Evolutionary conservation across 2,888 invertebrate genomes (phyloP).

Genomic region (Andrena chrysosceles): DNA sequence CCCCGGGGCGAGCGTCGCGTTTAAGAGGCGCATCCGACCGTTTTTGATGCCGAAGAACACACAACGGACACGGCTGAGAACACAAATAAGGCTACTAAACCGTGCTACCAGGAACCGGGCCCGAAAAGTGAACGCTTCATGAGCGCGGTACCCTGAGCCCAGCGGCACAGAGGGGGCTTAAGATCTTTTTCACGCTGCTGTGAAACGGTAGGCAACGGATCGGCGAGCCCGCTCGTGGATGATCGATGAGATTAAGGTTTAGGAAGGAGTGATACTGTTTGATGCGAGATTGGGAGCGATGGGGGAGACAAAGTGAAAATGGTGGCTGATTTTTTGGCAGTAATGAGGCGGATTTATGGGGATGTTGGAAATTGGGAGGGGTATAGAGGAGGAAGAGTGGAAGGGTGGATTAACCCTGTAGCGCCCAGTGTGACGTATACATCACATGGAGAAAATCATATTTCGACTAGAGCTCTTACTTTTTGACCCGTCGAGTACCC

Average conservation of each 20-base stretch:
- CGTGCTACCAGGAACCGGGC: constrained; percentile 44
- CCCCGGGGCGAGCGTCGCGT: constrained; percentile 28
- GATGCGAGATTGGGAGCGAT: background rate
- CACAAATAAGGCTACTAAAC: constrained; percentile 52
- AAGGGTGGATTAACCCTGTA: too few relatives aligned
- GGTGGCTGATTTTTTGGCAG: too few relatives aligned
- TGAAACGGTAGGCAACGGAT: background rate
- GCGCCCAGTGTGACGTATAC: too few relatives aligned
- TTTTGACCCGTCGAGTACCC: too few relatives aligned
- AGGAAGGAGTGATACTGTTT: background rate
- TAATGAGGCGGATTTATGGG: background rate
- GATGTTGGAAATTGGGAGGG: too few relatives aligned
- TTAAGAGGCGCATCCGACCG: constrained; percentile 45
- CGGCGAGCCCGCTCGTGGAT: background rate
- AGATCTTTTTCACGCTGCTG: constrained; percentile 18
- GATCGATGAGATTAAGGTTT: constrained; percentile 14
- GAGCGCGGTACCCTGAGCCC: background rate
- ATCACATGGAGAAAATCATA: too few relatives aligned
- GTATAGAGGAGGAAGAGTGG: too few relatives aligned
- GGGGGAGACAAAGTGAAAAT: background rate
- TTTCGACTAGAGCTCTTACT: too few relatives aligned
- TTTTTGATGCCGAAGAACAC: constrained; percentile 48
- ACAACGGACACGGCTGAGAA: constrained; percentile 26
- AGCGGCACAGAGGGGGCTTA: background rate
- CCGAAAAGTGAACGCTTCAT: constrained; percentile 13